Evolutionary conservation across 1,140 invertebrate genomes (phyloP), one percentile per base, ranked within the genome.

Genomic region (Diuraphis noxia): DNA sequence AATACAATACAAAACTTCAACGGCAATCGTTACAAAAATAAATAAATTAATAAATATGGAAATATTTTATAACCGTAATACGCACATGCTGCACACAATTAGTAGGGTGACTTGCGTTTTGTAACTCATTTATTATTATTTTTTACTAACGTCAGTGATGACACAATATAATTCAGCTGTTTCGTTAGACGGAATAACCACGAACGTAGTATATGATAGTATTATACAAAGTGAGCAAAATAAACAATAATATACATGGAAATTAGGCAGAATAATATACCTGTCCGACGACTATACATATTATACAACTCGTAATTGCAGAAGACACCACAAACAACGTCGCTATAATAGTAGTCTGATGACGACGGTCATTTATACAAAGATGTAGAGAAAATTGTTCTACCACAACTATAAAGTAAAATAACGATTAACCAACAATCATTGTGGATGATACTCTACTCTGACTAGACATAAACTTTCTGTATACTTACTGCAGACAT

Each of bases 11-110:
- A 49, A 49, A 0, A 25, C 34, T 36, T 49, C n/a, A 49, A 49
- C 25, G n/a, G 34, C 25, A 4, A 49, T 7, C 21, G 49, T 41
- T 23, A 86, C 34, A 86, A 86, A 7, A 49, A 86, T 49, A 49
- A 36, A 86, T 72, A 72, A 72, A n/a, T 72, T 13, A 23, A 82
- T 17, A 82, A 82, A 41, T 82, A 72, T 41, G 23, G 10, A 41
- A 82, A 82, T 82, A 82, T 82, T 82, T 82, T 82, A 82, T n/a
- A 41, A 41, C 25, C 40, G 10, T 82, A 41, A 82, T 82, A 43
- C 40, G 17, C 25, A 36, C 34, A 23, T 10, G 0, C 30, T n/a
- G 23, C 23, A 41, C 13, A 30, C 79, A 82, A 82, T 82, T 82
- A 82, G 40, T 41, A 4, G 5, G 40, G 30, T 82, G 81, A 82